phyloP scores from a whole-genome alignment of 2,113 vertebrate species.

The Lampris megalopsis region DNA sequence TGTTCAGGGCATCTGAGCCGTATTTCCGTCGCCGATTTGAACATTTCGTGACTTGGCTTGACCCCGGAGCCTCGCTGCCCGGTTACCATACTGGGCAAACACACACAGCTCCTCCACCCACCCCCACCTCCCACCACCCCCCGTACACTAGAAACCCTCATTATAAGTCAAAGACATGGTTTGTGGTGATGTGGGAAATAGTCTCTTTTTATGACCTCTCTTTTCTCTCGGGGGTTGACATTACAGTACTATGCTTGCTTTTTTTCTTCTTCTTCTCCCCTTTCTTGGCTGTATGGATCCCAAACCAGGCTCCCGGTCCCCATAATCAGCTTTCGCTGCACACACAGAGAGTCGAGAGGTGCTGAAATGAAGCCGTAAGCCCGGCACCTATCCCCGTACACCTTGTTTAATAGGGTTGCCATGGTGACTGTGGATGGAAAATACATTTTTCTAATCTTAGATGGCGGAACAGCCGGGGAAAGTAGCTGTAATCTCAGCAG shows the following conservation, averaged over 20 bases:
- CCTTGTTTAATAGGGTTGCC: conserved; percentile 47
- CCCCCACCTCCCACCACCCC: too few species aligned
- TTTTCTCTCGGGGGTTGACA: conserved; percentile 45
- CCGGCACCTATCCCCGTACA: conserved; percentile 23
- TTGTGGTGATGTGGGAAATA: conserved; percentile 45
- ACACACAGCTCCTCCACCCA: conserved; percentile 21
- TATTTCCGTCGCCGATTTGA: conserved; percentile 59
- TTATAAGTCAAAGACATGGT: conserved; percentile 41
- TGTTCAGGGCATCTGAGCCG: too few species aligned
- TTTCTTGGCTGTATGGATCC: conserved; percentile 45
- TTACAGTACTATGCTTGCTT: neutral
- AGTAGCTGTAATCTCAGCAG: conserved; percentile 52
- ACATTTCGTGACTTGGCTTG: conserved; percentile 61
- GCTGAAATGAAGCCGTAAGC: conserved; percentile 35
- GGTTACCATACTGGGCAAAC: conserved; percentile 31
- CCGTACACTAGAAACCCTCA: conserved; percentile 25
- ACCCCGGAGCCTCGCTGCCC: conserved; percentile 41
- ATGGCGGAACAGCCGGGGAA: conserved; percentile 37
- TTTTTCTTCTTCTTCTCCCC: conserved; percentile 21
- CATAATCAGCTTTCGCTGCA: conserved; percentile 44
- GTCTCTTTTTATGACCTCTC: conserved; percentile 52
- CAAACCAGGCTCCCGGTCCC: conserved; percentile 10
- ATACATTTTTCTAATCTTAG: conserved; percentile 56
- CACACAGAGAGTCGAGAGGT: conserved; percentile 26
- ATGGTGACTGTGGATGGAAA: conserved; percentile 19